Evolutionary conservation across 2,113 vertebrate species (phyloP).

Genomic region (Channa argus): DNA sequence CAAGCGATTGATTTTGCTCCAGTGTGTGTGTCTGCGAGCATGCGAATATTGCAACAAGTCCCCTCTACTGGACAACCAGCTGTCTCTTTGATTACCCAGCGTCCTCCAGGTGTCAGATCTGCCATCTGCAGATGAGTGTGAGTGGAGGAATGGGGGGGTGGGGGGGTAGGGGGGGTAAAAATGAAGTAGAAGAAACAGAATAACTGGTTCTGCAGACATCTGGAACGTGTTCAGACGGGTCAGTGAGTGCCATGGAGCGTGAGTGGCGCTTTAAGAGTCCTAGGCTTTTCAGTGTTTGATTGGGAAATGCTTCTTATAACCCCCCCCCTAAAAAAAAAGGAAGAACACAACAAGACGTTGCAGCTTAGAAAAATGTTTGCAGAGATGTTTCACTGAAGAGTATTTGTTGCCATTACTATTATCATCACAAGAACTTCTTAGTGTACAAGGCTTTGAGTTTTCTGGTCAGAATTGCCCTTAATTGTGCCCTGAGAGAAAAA

Average conservation of each 20-base stretch:
- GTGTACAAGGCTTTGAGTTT: slow-evolving; percentile 51
- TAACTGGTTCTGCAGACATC: slow-evolving; percentile 77
- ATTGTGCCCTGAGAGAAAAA: slow-evolving; percentile 74
- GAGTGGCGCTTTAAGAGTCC: slow-evolving; percentile 20
- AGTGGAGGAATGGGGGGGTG: slow-evolving; percentile 34
- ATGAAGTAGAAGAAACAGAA: slow-evolving; percentile 38
- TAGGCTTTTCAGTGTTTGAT: not conserved
- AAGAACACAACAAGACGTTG: not conserved
- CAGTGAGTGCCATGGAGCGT: slow-evolving; percentile 41
- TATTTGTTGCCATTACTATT: slow-evolving; percentile 42
- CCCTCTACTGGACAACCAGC: slow-evolving; percentile 51
- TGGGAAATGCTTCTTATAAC: not conserved
- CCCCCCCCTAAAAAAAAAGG: not conserved
- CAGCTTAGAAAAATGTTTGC: slow-evolving; percentile 31
- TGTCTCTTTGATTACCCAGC: slow-evolving; percentile 69
- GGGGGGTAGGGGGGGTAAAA: not conserved
- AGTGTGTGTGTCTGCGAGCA: not conserved
- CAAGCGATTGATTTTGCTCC: too few species aligned
- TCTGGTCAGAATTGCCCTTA: slow-evolving; percentile 54
- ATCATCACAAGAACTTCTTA: slow-evolving; percentile 50
- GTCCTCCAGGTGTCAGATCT: slow-evolving; percentile 72
- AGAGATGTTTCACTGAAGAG: slow-evolving; percentile 10
- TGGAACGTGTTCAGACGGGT: slow-evolving; percentile 77
- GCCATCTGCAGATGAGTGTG: slow-evolving; percentile 68
- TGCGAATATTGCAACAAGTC: not conserved